A percentile compares a stretch with the other conserved stretches of the same genome.
Evolutionary conservation across 2,113 vertebrate species (phyloP).

Genomic region (Clarias gariepinus): DNA sequence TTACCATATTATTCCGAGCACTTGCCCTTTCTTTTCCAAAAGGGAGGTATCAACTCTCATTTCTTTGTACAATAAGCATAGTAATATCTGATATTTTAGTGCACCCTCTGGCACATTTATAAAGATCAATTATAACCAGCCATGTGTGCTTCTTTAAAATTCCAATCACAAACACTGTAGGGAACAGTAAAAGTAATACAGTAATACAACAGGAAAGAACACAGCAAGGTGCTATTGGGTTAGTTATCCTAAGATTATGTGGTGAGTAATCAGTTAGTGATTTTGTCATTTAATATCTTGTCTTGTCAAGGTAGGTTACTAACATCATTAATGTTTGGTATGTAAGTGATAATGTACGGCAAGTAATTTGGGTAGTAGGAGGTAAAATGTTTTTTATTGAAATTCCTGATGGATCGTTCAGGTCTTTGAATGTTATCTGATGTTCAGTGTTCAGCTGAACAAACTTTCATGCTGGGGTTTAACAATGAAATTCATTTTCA

Average conservation of each 20-base stretch:
- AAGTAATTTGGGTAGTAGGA: too few species aligned
- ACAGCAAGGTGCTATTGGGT: neutral
- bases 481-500: too few species aligned
- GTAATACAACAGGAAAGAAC: neutral
- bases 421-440: too few species aligned
- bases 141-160: slow-evolving; percentile 36
- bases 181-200: slow-evolving; percentile 25
- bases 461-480: too few species aligned
- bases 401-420: too few species aligned
- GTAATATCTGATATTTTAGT: neutral
- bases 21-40: slow-evolving; percentile 26
- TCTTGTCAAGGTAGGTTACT: too few species aligned
- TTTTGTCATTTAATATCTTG: neutral
- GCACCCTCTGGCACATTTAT: slow-evolving; percentile 25
- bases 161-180: slow-evolving; percentile 2
- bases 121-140: neutral
- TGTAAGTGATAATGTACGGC: too few species aligned
- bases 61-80: slow-evolving; percentile 15
- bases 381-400: too few species aligned
- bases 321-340: too few species aligned
- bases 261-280: neutral
- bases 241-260: neutral
- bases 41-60: slow-evolving; percentile 31
- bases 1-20: slow-evolving; percentile 47
- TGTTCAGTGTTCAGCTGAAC: too few species aligned